Evolutionary conservation across 2,113 vertebrate genomes (phyloP).

Genomic region (Ceyx cyanopectus): DNA sequence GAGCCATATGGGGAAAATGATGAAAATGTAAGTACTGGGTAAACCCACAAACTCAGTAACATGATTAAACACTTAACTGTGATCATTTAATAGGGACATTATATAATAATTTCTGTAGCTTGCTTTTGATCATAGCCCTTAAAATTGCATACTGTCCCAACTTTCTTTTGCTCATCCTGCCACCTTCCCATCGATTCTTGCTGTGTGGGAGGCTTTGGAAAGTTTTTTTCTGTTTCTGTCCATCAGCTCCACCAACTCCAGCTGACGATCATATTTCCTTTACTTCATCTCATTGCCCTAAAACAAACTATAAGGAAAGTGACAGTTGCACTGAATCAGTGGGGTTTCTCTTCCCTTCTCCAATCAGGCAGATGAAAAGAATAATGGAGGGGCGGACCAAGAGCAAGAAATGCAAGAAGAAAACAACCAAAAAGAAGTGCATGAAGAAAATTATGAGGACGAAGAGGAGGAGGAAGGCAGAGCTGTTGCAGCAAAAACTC

Average conservation of each 20-base stretch:
- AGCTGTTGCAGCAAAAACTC: slow-evolving; percentile 77
- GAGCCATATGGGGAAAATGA: slow-evolving; percentile 90
- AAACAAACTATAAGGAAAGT: not conserved
- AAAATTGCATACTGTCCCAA: not conserved
- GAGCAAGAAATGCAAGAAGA: slow-evolving; percentile 72
- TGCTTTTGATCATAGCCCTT: not conserved
- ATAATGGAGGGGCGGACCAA: slow-evolving; percentile 68
- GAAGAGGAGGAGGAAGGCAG: slow-evolving; percentile 83
- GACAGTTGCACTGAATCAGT: not conserved
- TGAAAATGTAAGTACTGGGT: slow-evolving; percentile 81
- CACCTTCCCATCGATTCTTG: not conserved
- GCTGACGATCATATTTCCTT: not conserved
- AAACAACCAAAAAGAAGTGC: slow-evolving; percentile 72
- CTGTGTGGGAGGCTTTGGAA: not conserved
- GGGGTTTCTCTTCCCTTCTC: not conserved
- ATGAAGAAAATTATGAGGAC: slow-evolving; percentile 90
- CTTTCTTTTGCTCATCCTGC: not conserved
- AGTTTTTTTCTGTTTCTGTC: not conserved
- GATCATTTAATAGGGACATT: not conserved
- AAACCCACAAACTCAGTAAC: not conserved
- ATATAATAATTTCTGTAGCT: not conserved
- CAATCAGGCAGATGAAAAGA: slow-evolving; percentile 76
- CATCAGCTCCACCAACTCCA: not conserved
- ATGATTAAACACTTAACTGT: not conserved
- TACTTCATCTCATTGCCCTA: not conserved